Conservation (phyloP, 2,113 vertebrate species). For the Athene cunicularia region DNA sequence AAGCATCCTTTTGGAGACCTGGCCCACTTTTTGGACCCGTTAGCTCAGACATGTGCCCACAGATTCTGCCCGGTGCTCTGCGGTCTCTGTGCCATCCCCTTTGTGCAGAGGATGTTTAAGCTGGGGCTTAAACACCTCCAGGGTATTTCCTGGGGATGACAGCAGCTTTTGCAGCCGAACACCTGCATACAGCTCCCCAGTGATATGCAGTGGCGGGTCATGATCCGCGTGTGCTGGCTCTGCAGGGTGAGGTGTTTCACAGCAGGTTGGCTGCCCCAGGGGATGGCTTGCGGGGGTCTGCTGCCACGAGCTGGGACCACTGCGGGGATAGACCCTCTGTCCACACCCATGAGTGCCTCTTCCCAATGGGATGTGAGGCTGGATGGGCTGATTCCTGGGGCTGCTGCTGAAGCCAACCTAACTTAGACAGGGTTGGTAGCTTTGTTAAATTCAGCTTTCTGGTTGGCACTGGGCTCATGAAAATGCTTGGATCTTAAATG, state of each 20-base stretch:
- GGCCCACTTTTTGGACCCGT: rapidly evolving
- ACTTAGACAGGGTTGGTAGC: neutral
- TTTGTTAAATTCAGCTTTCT: neutral
- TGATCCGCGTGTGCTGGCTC: rapidly evolving
- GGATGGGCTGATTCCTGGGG: neutral
- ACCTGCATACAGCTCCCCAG: neutral
- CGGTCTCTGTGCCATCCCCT: neutral
- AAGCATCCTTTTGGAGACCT: neutral
- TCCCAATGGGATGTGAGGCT: neutral
- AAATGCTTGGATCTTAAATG: neutral
- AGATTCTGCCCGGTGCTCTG: neutral
- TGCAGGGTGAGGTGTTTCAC: neutral
- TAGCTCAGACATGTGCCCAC: rapidly evolving
- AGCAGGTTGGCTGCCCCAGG: neutral
- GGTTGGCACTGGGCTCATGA: neutral
- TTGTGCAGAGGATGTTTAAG: neutral
- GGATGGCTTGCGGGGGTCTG: neutral
- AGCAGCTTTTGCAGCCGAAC: neutral
- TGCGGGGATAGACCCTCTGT: rapidly evolving
- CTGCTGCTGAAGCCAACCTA: neutral
- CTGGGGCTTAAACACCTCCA: neutral
- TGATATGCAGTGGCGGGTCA: no score
- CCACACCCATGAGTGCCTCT: rapidly evolving
- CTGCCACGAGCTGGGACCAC: neutral
- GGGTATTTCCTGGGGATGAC: neutral